Evolutionary conservation across 2,797 vertebrate genomes (phyloP), one percentile per base, ranked within the genome.

Genomic region (Malacoraja senta): DNA sequence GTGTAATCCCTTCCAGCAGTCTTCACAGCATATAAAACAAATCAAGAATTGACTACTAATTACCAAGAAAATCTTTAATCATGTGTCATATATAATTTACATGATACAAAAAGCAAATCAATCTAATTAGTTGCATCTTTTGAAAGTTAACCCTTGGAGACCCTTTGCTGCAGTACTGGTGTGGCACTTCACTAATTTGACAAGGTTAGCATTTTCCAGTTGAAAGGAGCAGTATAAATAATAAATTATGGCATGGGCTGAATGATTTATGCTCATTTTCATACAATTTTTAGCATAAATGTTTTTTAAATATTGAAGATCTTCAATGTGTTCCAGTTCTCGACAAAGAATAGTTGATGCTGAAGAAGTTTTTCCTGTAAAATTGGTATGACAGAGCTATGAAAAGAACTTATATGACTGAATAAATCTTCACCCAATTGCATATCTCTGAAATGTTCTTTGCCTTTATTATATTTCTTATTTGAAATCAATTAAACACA

Each of bases 81-180:
- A 92, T 92, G 38, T 92, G 90, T 76, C 90, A 92, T 92, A 76
- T 92, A 92, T 92, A 92, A 92, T 92, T 92, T 92, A 92, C 90
- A 76, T 92, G 90, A 92, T 74, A 74, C 90, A 72, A 92, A 92
- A 92, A 92, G 88, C 90, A 92, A 92, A 92, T 92, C 90, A 74
- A 74, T 76, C 90, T 92, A 92, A 92, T 92, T 92, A 92, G 90
- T 74, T 74, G 29, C 35, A 92, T 92, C 90, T 92, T 92, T 92
- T 92, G 90, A 76, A 92, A 71, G 71, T 92, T 92, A 91, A 92
- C 90, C 90, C 90, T 92, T 38, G 12, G 90, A 76, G 90, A 76
- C 38, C 68, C 68, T 44, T 13, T 76, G 71, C 35, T 29, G 71
- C 90, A 92, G 71, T 44, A 92, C n/a, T 26, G 72, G 68, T 92